Percentiles rank a stretch among this genome's conserved stretches.
These are phyloP conservation scores for Zaprionus tsacasi DNA, from an alignment of 1,140 invertebrate species.

Conservation along the genomic window DNA sequence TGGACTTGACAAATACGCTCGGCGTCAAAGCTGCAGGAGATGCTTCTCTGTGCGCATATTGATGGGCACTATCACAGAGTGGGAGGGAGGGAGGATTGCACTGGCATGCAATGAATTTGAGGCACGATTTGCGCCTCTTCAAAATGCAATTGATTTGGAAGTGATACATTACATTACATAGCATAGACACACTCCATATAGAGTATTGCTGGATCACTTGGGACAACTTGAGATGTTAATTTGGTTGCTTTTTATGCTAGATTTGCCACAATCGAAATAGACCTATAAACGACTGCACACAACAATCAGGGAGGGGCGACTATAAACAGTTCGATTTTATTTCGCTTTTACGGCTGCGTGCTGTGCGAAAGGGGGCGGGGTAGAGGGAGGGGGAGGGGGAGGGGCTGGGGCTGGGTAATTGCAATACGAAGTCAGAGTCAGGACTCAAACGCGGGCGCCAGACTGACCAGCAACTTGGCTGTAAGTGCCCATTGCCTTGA, in stretches of 20 bases:
- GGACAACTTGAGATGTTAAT: constrained; percentile 36
- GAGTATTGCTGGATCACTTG: background rate
- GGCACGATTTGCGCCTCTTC: constrained; percentile 46
- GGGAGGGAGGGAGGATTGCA: constrained; percentile 49
- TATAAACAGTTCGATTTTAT: constrained; percentile 66
- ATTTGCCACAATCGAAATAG: constrained; percentile 61
- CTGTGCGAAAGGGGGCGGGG: background rate
- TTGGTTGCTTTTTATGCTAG: constrained; percentile 51
- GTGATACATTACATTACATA: background rate
- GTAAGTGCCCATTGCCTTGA: constrained; percentile 34
- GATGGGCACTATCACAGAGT: constrained; percentile 64
- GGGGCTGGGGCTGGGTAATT: constrained; percentile 24
- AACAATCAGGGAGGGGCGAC: constrained; percentile 35
- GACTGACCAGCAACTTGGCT: constrained; percentile 57
- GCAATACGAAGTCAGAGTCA: constrained; percentile 21
- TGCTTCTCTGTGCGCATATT: constrained; percentile 53
- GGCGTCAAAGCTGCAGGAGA: constrained; percentile 50
- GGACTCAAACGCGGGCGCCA: constrained; percentile 47
- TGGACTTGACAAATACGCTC: constrained; percentile 68
- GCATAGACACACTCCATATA: constrained; percentile 14
- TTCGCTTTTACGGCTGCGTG: constrained; percentile 52
- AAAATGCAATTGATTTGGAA: constrained; percentile 58
- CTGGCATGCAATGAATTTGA: constrained; percentile 65
- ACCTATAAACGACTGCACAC: constrained; percentile 61
- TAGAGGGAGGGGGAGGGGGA: background rate